phyloP scores from a whole-genome alignment of 2,797 vertebrate genomes.

The Sebastes hubbsi region DNA sequence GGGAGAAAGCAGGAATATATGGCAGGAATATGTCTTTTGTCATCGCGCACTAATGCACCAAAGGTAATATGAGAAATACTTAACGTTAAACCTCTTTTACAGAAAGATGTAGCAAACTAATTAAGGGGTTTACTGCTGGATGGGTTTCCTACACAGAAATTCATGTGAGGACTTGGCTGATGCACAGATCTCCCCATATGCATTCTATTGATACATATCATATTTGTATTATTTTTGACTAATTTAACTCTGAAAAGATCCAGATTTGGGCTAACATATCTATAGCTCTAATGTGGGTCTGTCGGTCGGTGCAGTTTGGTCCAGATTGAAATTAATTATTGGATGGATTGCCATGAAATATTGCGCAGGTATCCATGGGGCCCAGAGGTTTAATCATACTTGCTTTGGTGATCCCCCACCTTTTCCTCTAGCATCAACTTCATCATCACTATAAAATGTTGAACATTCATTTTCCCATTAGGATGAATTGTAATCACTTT shows the following conservation, averaged over 20 bases:
- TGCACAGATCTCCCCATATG: background rate
- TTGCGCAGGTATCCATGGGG: too few species aligned
- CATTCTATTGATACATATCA: background rate
- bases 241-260: background rate
- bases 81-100: conserved; percentile 4
- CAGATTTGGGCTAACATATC: background rate
- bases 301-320: background rate
- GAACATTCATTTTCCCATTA: background rate
- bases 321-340: too few species aligned
- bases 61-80: conserved; percentile 28
- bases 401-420: background rate
- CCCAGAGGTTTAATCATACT: too few species aligned
- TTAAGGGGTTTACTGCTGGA: conserved; percentile 25
- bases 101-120: conserved; percentile 24
- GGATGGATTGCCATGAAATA: too few species aligned
- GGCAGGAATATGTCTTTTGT: conserved; percentile 32
- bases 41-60: conserved; percentile 12
- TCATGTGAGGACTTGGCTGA: background rate
- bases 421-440: background rate
- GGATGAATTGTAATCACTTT: background rate
- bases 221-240: background rate
- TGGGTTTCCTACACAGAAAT: background rate
- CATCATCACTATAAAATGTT: background rate
- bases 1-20: conserved; percentile 28
- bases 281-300: background rate